Conservation (phyloP, 2,797 vertebrate genomes). For the Enteromius unitaeniatus region DNA sequence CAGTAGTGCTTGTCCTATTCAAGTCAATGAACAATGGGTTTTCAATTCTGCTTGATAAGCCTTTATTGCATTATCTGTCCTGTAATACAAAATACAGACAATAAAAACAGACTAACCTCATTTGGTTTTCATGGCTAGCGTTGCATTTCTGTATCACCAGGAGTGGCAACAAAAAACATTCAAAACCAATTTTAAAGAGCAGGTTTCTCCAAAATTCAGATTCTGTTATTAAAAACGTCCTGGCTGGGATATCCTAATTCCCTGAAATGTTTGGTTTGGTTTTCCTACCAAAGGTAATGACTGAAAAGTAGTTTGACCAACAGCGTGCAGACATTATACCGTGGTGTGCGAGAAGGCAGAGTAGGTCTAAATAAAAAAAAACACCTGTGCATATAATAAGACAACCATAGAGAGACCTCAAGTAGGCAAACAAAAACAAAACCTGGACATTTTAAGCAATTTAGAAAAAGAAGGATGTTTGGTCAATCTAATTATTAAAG, state of each 20-base stretch:
- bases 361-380: background rate
- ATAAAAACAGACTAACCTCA: background rate
- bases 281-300: background rate
- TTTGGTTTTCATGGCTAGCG: background rate
- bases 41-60: background rate
- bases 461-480: background rate
- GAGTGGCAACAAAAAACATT: background rate
- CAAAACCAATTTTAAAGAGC: background rate
- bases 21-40: background rate
- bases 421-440: background rate
- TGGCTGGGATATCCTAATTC: background rate
- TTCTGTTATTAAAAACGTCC: background rate
- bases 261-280: background rate
- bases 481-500: background rate
- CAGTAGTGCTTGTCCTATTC: background rate
- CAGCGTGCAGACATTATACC: background rate
- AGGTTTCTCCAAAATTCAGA: background rate
- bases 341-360: background rate
- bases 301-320: background rate
- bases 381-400: background rate
- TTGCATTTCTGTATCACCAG: conserved; percentile 2
- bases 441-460: background rate
- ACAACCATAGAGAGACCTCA: background rate
- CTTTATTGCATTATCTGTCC: background rate
- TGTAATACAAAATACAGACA: background rate